Conservation (phyloP, 2,797 vertebrate species). For the Chelon labrosus region DNA sequence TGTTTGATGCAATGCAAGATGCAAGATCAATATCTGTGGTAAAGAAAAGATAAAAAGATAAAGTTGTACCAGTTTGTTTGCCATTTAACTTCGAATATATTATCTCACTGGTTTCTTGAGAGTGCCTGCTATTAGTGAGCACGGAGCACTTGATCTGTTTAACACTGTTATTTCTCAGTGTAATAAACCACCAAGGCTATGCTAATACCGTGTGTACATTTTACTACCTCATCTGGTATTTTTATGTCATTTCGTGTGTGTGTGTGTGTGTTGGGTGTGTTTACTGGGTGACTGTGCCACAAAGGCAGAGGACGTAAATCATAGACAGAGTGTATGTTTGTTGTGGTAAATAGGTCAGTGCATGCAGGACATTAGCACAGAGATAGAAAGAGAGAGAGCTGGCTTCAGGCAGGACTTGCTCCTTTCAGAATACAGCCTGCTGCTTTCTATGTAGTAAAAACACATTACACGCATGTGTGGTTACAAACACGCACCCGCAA, state of each 20-base stretch:
- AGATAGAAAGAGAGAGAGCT: conserved; percentile 23
- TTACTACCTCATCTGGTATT: background rate
- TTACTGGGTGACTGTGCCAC: conserved; percentile 8
- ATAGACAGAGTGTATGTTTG: conserved; percentile 38
- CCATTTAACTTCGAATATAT: background rate
- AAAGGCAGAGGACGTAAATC: conserved; percentile 46
- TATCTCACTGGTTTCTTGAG: background rate
- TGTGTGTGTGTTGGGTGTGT: background rate
- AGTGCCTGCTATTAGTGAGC: conserved; percentile 1
- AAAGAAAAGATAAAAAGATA: too few relatives aligned
- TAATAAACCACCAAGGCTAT: conserved; percentile 1
- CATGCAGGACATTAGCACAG: conserved; percentile 35
- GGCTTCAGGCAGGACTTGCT: conserved; percentile 56
- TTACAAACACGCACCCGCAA: background rate
- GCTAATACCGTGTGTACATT: background rate
- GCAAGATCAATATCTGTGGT: conserved; percentile 19
- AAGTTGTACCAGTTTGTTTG: background rate
- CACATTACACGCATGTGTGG: conserved; percentile 39
- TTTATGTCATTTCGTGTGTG: background rate
- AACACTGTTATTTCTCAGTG: background rate
- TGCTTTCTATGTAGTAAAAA: conserved; percentile 52
- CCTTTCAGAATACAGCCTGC: conserved; percentile 20
- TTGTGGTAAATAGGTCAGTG: conserved; percentile 73
- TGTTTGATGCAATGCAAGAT: background rate
- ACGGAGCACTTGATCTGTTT: background rate